Evolutionary conservation across 2,888 invertebrate genomes (phyloP), one percentile per base, ranked within the genome.

Genomic region (Trichopoda pennipes): DNA sequence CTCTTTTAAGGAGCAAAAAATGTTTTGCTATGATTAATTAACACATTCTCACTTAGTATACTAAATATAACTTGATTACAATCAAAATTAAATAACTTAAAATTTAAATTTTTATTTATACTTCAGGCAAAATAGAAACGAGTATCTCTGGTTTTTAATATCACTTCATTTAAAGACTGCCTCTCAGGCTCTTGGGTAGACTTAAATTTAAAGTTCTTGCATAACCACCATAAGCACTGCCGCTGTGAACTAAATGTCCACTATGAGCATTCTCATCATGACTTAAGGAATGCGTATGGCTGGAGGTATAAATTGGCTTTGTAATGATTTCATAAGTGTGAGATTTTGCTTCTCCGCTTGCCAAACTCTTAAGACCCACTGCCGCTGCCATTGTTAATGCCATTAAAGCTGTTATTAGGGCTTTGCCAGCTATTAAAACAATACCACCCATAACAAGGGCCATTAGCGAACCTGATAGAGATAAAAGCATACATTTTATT

Each of bases 291-390:
- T 94, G 94, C 0, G 92, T 92, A 76, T 94, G 93, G 6, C 92
- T 92, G 32, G 94, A 94, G 1, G 94, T 93, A 89, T 96, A 96
- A 0, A 96, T 92, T 0, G 96, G 96, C 86, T 96, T 96, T 53
- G 96, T 94, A 9, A 96, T 94, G 81, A 96, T 95, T 91, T 96
- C 96, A 88, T 96, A 96, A 0, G 96, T 96, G 10, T 96, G 95
- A 12, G 94, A 93, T 87, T 95, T 95, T 82, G 94, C 93, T 0
- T 95, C 94, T 3, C 95, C 94, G 3, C 93, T 90, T 2, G 95
- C 93, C 19, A 96, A 90, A 0, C 94, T 93, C 87, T 96, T 96
- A 75, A 96, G 91, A 0, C 96, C 96, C 74, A 96, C 93, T 81
- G 96, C 94, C 0, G 94, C 95, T 0, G 96, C 95, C 0, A 96